Percentiles rank a stretch among this genome's conserved stretches.
These are phyloP conservation scores for Candoia aspera DNA, from an alignment of 2,113 vertebrate genomes.

Conservation along the genomic window DNA sequence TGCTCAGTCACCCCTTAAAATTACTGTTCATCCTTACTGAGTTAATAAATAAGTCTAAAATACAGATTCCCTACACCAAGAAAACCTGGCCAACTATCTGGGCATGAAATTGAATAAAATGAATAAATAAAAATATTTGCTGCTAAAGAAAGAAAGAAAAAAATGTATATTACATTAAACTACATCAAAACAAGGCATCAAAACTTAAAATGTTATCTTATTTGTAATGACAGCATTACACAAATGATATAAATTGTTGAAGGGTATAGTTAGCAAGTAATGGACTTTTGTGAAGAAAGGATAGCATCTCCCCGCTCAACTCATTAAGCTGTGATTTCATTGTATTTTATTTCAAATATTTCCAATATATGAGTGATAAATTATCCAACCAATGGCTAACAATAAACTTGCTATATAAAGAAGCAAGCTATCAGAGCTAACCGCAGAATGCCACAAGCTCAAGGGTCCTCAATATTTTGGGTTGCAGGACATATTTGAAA, in stretches of 20 bases:
- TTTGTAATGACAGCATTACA: background rate
- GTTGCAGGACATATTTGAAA: no score
- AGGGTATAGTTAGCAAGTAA: background rate
- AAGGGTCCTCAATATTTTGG: background rate
- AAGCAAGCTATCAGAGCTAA: background rate
- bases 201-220: background rate
- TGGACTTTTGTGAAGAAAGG: background rate
- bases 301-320: background rate
- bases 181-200: background rate
- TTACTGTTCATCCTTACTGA: background rate
- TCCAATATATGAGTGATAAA: background rate
- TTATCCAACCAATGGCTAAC: background rate
- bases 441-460: background rate
- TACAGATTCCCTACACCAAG: background rate
- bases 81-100: background rate
- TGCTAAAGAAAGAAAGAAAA: background rate
- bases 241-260: background rate
- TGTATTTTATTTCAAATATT: no score
- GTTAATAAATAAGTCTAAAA: background rate
- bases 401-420: background rate
- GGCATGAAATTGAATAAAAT: background rate
- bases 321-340: no score
- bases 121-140: background rate
- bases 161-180: background rate
- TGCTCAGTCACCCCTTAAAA: background rate